phyloP scores from a whole-genome alignment of 2,113 vertebrate species.

The Leucopsar rothschildi region DNA sequence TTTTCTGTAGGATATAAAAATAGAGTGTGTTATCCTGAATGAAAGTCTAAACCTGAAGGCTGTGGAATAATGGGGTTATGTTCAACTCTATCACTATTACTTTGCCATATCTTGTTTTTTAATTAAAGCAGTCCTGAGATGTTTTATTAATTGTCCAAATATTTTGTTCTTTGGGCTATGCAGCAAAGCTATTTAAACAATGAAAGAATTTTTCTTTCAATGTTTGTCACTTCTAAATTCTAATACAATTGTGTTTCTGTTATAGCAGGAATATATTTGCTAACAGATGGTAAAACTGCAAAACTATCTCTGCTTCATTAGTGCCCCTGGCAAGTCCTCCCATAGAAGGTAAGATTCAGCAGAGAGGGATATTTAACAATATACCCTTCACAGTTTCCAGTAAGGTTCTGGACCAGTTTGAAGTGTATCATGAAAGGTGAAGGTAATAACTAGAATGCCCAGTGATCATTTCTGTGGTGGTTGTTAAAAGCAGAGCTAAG shows the following conservation, averaged over 20 bases:
- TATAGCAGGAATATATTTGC: neutral
- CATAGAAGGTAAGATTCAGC: neutral
- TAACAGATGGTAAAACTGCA: conserved; percentile 30
- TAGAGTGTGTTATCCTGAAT: neutral
- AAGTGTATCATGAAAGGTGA: neutral
- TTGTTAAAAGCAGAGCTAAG: neutral
- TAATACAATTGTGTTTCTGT: neutral
- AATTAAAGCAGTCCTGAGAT: neutral
- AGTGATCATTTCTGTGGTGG: neutral
- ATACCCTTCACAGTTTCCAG: neutral
- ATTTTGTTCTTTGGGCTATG: neutral
- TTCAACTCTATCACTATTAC: neutral
- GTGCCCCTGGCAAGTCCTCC: neutral
- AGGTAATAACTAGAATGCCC: neutral
- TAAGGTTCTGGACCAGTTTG: neutral
- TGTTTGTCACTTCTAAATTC: neutral
- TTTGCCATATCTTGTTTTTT: neutral
- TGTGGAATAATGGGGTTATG: neutral
- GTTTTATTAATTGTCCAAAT: neutral
- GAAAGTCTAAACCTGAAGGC: neutral
- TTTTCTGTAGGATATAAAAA: neutral
- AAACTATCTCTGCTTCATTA: conserved; percentile 33
- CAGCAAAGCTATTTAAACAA: neutral
- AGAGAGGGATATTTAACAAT: conserved; percentile 3
- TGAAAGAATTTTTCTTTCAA: neutral